Conservation (phyloP, 2,797 vertebrate genomes). For the Phalanger gymnotis region DNA sequence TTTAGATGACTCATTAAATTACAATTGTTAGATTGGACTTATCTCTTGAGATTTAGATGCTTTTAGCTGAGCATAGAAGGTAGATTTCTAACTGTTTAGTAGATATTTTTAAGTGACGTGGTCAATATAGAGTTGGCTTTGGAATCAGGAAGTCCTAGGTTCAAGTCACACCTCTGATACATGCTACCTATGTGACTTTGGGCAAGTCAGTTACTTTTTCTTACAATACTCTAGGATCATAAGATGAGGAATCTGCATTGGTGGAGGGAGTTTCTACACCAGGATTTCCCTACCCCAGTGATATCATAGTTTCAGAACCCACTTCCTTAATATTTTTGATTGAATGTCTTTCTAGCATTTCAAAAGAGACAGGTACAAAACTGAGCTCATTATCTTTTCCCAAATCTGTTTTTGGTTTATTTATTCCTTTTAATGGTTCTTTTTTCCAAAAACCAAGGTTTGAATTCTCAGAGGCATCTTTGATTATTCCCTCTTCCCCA, state of each 20-base stretch:
- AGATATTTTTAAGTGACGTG: not conserved
- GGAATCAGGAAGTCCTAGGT: not conserved
- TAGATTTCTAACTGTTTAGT: not conserved
- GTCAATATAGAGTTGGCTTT: not conserved
- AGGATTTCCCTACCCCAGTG: not conserved
- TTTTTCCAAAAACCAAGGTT: not conserved
- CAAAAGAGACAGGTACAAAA: not conserved
- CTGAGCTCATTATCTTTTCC: not conserved
- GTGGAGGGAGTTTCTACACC: not conserved
- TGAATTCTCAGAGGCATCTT: not conserved
- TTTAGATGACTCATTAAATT: not conserved
- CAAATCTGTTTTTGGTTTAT: not conserved
- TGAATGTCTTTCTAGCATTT: not conserved
- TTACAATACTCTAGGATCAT: not conserved
- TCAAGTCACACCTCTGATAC: not conserved
- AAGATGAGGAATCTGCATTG: not conserved
- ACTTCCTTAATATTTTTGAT: not conserved
- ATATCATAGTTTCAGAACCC: not conserved
- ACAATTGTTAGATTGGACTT: not conserved
- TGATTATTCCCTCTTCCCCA: not conserved
- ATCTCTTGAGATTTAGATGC: not conserved
- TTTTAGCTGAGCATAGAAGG: too few species aligned
- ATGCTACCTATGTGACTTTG: not conserved
- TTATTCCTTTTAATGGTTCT: not conserved
- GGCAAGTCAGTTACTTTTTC: not conserved